These are phyloP conservation scores for Mola mola DNA, from an alignment of 2,113 vertebrate species.

Conservation along the genomic window DNA sequence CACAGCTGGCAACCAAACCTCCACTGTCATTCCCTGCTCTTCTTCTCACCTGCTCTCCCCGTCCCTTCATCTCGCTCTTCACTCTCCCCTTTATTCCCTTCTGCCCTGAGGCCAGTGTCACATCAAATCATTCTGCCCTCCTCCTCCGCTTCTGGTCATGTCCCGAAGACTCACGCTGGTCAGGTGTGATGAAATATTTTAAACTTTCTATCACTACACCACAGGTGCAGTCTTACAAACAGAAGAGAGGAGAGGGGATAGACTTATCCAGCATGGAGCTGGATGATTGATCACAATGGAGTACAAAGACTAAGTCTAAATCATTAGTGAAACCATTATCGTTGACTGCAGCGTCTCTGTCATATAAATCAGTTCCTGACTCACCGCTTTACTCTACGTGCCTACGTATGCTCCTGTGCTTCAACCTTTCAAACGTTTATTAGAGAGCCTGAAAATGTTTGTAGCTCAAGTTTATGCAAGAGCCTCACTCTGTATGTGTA, in stretches of 20 bases:
- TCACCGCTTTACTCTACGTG: slow-evolving; percentile 41
- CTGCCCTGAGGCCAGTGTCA: slow-evolving; percentile 61
- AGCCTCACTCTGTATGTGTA: neutral
- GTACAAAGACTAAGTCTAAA: slow-evolving; percentile 69
- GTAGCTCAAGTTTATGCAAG: neutral
- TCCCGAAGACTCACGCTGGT: slow-evolving; percentile 4
- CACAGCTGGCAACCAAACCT: slow-evolving; percentile 67
- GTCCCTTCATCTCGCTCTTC: slow-evolving; percentile 35
- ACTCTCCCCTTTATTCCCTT: slow-evolving; percentile 4
- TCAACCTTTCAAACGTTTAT: neutral
- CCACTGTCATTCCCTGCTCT: slow-evolving; percentile 43
- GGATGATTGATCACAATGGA: slow-evolving; percentile 65
- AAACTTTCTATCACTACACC: too few species aligned
- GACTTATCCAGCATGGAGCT: slow-evolving; percentile 27
- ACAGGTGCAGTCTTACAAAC: neutral
- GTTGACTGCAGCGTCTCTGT: slow-evolving; percentile 57
- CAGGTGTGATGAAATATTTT: too few species aligned
- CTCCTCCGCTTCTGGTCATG: neutral
- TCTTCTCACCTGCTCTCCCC: slow-evolving; percentile 23
- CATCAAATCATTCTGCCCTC: slow-evolving; percentile 53
- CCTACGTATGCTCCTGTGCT: slow-evolving; percentile 35
- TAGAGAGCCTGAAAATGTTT: neutral
- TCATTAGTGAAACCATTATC: slow-evolving; percentile 70
- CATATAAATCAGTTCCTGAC: slow-evolving; percentile 70
- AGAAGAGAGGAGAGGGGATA: slow-evolving; percentile 6